Conservation (phyloP, 92 coral and sea anemone species). For the Nematostella vectensis region DNA sequence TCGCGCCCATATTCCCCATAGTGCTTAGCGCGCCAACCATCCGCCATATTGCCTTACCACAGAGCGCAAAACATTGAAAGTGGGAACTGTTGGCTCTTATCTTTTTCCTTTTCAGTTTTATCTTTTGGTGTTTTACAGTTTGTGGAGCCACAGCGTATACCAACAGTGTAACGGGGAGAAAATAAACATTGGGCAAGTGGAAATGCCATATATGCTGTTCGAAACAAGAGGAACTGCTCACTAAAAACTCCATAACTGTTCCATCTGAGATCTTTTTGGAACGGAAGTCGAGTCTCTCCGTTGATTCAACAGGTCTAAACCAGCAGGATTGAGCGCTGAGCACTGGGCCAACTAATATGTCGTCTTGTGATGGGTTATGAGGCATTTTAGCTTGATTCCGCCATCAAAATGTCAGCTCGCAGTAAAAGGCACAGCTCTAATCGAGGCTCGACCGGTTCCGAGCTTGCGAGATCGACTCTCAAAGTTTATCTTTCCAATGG, state of each 20-base stretch:
- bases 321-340: neutral
- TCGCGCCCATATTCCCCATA: slow-evolving; percentile 70
- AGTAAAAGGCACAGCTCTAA: slow-evolving; percentile 74
- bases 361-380: neutral
- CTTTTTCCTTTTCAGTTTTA: slow-evolving; percentile 17
- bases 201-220: neutral
- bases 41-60: slow-evolving; percentile 72
- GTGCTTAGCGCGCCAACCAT: slow-evolving; percentile 36
- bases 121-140: slow-evolving; percentile 16
- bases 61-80: slow-evolving; percentile 25
- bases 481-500: slow-evolving; percentile 93
- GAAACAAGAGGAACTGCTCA: neutral
- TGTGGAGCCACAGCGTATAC: slow-evolving; percentile 6
- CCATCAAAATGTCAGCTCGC: slow-evolving; percentile 10
- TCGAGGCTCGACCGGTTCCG: slow-evolving; percentile 83
- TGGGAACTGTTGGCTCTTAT: slow-evolving; percentile 21
- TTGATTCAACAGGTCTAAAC: slow-evolving; percentile 3
- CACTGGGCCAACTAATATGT: neutral
- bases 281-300: slow-evolving; percentile 3
- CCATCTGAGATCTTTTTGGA: neutral
- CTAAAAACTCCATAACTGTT: neutral
- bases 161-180: slow-evolving; percentile 2
- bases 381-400: neutral
- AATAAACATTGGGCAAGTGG: neutral
- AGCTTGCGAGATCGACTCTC: slow-evolving; percentile 80